Percentiles rank a stretch among this genome's conserved stretches.
These are phyloP conservation scores for Gulo gulo DNA, from an alignment of 2,113 vertebrate species.

Conservation along the genomic window DNA sequence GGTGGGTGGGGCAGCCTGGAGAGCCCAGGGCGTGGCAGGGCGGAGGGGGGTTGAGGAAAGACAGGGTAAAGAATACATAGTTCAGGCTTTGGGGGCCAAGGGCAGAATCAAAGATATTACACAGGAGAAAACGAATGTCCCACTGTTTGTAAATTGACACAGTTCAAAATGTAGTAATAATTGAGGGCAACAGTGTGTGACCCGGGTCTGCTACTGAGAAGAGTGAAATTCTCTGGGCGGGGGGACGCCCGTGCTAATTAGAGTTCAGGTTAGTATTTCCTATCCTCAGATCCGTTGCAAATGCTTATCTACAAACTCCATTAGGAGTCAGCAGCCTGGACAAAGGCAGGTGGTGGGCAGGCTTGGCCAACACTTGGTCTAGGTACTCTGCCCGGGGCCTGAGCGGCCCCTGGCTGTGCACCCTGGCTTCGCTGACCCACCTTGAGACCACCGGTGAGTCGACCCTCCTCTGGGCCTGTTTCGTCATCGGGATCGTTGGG, in stretches of 20 bases:
- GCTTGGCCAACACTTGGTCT: accelerated
- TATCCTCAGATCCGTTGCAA: not conserved
- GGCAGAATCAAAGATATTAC: not conserved
- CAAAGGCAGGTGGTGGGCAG: not conserved
- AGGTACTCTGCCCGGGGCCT: not conserved
- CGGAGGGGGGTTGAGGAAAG: too few species aligned
- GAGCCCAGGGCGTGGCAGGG: not conserved
- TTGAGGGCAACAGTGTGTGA: not conserved
- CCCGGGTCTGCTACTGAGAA: not conserved
- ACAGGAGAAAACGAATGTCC: not conserved
- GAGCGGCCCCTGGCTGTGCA: accelerated
- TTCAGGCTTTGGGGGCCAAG: not conserved
- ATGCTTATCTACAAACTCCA: not conserved
- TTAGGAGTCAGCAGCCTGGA: not conserved
- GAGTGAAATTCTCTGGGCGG: not conserved
- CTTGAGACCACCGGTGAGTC: accelerated
- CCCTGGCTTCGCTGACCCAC: not conserved
- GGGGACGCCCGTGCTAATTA: not conserved
- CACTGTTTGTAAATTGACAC: not conserved
- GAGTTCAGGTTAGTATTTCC: not conserved
- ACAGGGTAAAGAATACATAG: not conserved
- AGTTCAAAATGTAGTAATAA: not conserved
- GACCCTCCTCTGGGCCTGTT: not conserved
- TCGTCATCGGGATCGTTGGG: not conserved
- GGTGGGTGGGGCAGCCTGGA: accelerated